These are phyloP conservation scores for Polydrusus pterygomalis DNA, from an alignment of 2,888 invertebrate species.

Conservation along the genomic window DNA sequence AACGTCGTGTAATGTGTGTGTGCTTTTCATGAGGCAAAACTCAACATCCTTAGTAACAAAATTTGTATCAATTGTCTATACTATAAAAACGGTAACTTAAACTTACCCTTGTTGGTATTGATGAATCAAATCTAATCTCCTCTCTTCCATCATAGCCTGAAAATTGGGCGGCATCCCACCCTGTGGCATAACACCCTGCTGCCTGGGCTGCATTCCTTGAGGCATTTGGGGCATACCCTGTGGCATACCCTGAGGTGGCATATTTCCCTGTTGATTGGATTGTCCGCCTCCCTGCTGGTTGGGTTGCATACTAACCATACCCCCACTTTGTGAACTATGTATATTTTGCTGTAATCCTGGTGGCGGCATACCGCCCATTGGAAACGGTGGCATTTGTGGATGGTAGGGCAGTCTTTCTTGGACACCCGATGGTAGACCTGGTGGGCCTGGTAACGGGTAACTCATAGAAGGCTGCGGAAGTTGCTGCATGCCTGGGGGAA, in stretches of 20 bases:
- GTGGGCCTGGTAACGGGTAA: slow-evolving; percentile 29
- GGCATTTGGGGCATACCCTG: slow-evolving; percentile 15
- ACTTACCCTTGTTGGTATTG: slow-evolving; percentile 56
- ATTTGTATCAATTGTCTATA: too few species aligned
- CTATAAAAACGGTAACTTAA: too few species aligned
- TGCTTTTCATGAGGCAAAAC: background rate
- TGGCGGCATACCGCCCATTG: slow-evolving; percentile 46
- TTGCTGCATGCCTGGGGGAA: slow-evolving; percentile 21
- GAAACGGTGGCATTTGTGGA: slow-evolving; percentile 29
- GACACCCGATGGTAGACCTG: slow-evolving; percentile 37
- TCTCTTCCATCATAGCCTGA: slow-evolving; percentile 55
- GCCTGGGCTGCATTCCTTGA: slow-evolving; percentile 23
- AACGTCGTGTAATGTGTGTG: background rate
- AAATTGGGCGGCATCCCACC: slow-evolving; percentile 44
- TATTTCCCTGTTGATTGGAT: slow-evolving; percentile 1
- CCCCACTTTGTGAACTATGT: background rate
- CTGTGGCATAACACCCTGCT: slow-evolving; percentile 7
- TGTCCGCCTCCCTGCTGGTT: slow-evolving; percentile 16
- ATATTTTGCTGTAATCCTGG: slow-evolving; percentile 28
- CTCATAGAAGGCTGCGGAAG: slow-evolving; percentile 35
- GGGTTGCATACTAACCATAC: slow-evolving; percentile 27
- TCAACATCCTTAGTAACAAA: too few species aligned
- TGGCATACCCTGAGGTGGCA: slow-evolving; percentile 1
- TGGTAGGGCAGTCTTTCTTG: slow-evolving; percentile 46
- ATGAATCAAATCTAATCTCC: slow-evolving; percentile 43